Evolutionary conservation across 2,113 vertebrate species (phyloP), one percentile per base, ranked within the genome.

Genomic region (Atractosteus spatula): DNA sequence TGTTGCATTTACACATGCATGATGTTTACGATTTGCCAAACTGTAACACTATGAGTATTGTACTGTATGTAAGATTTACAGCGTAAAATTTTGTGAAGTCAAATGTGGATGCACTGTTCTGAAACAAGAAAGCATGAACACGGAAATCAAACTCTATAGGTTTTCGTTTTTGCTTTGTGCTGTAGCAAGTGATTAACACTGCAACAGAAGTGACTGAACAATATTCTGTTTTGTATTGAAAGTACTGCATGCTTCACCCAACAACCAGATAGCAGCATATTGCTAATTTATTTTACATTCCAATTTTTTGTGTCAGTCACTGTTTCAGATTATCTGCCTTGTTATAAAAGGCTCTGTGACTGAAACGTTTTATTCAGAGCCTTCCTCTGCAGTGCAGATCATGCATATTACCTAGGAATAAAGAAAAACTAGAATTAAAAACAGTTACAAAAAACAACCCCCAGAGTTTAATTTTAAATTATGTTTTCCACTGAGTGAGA

Each of bases 161-260:
- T 10, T 51, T 10, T 51, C 5, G 47, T 51, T 51, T 51, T 51
- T 51, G 47, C 78, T 86, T 89, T 83, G 84, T 82, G 51, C 2
- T n/a, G 72, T 56, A 75, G 74, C 81, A 83, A 77, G 66, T 86
- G 85, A 87, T 86, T 88, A 84, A 89, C 88, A 84, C 79, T 81
- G 81, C 80, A 76, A 55, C 72, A 79, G 76, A 84, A 74, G 80
- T 79, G 80, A 88, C 78, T 76, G 79, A 79, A 73, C 72, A 77
- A 81, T 76, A 78, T 73, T 78, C 77, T 56, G 62, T 71, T 77
- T 76, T 71, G 81, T 68, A 83, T 88, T 90, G 89, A 89, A 91
- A 89, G 90, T 92, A 29, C 29, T 29, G 29, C 29, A 88, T 76
- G 67, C 76, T 92, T 92, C 86, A 89, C 85, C 79, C 81, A 77